phyloP scores from a whole-genome alignment of 2,113 vertebrate genomes.

The Spilogale gracilis region DNA sequence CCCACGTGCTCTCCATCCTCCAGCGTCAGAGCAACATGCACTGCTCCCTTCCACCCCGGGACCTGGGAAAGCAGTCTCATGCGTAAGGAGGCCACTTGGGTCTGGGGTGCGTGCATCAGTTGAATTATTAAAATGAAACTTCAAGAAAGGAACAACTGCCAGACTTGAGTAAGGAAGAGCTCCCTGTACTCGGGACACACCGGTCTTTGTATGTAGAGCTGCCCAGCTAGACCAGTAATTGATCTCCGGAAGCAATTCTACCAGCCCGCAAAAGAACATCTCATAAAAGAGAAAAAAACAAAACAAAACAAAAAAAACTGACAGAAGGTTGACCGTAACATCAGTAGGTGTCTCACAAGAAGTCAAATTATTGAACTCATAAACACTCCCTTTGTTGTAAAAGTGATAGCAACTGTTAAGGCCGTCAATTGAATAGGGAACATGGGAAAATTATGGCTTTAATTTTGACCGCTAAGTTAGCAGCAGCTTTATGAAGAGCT shows the following conservation, averaged over 20 bases:
- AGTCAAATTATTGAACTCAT: conserved; percentile 77
- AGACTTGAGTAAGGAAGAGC: conserved; percentile 11
- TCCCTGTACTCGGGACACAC: not conserved
- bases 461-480: conserved; percentile 69
- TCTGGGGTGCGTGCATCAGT: not conserved
- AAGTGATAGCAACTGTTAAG: conserved; percentile 47
- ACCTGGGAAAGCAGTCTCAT: not conserved
- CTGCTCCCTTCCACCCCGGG: not conserved
- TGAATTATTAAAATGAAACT: conserved; percentile 16
- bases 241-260: conserved; percentile 18
- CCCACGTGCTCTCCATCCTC: not conserved
- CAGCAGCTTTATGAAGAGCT: conserved; percentile 46
- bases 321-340: not conserved
- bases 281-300: not conserved
- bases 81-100: fast-evolving
- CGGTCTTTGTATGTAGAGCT: not conserved
- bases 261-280: not conserved
- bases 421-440: not conserved
- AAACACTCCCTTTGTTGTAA: conserved; percentile 65
- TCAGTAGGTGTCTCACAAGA: conserved; percentile 49
- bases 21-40: not conserved
- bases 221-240: not conserved
- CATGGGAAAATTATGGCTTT: conserved; percentile 73
- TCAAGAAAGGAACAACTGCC: not conserved
- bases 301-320: not conserved